A percentile compares a stretch with the other conserved stretches of the same genome.
These are phyloP conservation scores for Chrysomallon squamiferum DNA, from an alignment of 1,140 invertebrate species.

Conservation along the genomic window DNA sequence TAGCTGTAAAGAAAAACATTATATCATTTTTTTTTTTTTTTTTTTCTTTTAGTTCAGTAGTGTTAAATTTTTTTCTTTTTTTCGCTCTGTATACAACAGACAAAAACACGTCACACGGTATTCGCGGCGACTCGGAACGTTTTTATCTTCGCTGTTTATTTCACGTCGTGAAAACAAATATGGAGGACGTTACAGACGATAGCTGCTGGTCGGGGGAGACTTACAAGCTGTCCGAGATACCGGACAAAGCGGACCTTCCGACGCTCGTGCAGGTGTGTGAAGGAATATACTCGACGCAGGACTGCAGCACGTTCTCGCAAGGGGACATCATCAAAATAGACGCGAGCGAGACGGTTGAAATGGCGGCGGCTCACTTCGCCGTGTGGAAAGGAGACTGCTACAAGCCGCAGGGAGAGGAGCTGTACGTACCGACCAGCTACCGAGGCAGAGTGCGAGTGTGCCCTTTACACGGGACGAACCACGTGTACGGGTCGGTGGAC, in stretches of 20 bases:
- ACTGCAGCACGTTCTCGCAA: background rate
- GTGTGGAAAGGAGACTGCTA: background rate
- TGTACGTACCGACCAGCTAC: background rate
- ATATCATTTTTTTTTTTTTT: no score
- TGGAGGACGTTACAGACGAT: background rate
- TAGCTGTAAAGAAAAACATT: no score
- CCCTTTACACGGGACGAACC: background rate
- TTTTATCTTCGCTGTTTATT: no score
- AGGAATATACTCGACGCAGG: background rate
- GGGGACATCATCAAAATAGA: slow-evolving; percentile 2
- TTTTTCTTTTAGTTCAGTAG: no score
- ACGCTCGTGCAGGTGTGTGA: background rate
- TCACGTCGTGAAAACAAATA: no score
- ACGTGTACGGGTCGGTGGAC: background rate
- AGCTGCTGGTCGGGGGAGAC: background rate
- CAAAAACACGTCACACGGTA: no score
- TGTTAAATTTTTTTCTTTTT: no score
- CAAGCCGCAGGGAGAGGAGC: background rate
- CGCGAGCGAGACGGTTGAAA: background rate
- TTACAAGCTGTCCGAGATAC: background rate
- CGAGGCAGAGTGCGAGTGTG: background rate
- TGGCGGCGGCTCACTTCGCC: background rate
- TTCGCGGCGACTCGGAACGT: no score
- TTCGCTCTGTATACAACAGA: no score
- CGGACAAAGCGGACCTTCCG: background rate